Conservation (phyloP, 2,888 invertebrate species). For the Crossocerus cetratus region DNA sequence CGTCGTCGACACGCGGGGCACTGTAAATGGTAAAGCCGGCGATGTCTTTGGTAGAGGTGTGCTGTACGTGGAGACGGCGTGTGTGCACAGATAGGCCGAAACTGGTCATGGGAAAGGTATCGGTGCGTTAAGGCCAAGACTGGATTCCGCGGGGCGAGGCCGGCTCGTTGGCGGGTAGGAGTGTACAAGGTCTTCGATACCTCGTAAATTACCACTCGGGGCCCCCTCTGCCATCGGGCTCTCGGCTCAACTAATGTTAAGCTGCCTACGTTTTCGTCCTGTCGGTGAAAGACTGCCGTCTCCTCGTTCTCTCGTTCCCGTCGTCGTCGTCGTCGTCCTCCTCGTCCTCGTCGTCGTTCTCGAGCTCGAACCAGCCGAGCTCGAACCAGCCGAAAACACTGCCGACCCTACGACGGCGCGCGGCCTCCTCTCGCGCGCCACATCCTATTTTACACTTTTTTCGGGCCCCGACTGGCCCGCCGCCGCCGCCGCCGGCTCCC, state of each 20-base stretch:
- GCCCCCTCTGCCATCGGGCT: slow-evolving; percentile 49
- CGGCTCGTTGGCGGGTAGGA: slow-evolving; percentile 73
- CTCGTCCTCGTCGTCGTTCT: slow-evolving; percentile 21
- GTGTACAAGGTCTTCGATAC: slow-evolving; percentile 77
- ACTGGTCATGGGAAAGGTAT: slow-evolving; percentile 69
- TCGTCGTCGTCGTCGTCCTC: slow-evolving; percentile 35
- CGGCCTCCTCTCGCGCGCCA: slow-evolving; percentile 19
- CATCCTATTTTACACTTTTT: slow-evolving; percentile 47
- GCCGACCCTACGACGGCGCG: slow-evolving; percentile 6
- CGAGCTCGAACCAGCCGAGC: neutral
- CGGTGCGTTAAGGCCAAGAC: slow-evolving; percentile 71
- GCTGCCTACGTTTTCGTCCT: slow-evolving; percentile 67
- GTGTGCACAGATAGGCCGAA: slow-evolving; percentile 61
- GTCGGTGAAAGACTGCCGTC: slow-evolving; percentile 60
- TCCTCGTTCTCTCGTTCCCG: slow-evolving; percentile 39
- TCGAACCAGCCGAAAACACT: slow-evolving; percentile 29
- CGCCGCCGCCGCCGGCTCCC: neutral
- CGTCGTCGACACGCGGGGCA: slow-evolving; percentile 58
- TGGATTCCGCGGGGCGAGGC: slow-evolving; percentile 73
- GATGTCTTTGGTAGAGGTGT: slow-evolving; percentile 21
- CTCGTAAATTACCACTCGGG: slow-evolving; percentile 75
- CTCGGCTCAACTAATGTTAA: slow-evolving; percentile 58
- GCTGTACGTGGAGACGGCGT: slow-evolving; percentile 14
- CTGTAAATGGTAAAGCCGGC: slow-evolving; percentile 62
- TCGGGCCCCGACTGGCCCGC: slow-evolving; percentile 15